Evolutionary conservation across 2,888 invertebrate genomes (phyloP), one percentile per base, ranked within the genome.

Genomic region (Clistopyga incitator): DNA sequence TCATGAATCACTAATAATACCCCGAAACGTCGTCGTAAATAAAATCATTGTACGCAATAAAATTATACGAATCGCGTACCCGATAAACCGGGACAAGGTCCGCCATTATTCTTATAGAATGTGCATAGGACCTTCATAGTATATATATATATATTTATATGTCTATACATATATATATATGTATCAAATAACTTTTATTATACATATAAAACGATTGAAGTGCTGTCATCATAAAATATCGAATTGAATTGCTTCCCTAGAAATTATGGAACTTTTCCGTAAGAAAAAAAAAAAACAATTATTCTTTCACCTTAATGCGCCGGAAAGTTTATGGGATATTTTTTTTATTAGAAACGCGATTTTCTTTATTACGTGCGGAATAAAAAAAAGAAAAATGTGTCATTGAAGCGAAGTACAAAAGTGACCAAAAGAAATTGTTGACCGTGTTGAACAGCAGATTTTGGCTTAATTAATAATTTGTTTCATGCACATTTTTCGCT

Each of bases 1-100:
- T 75, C 74, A 75, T 75, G 74, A 75, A 75, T 75, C 74, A 75
- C 74, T 75, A 75, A 75, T 75, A 75, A 75, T 75, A 52, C 50
- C 74, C 20, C 64, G 50, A 64, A 75, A 75, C 64, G 74, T 75
- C 74, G 23, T 64, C 74, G 45, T 75, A 75, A 75, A 75, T 75
- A 75, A 75, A 75, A 75, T 75, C 74, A 64, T 47, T 47, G 61
- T 20, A 29, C 61, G 34, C 74, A 75, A 75, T 75, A 64, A 38
- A 75, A 75, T 75, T 75, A 75, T 75, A 74, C 72, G 61, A 61
- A 74, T 61, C 25, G n/a, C 45, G 18, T 38, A 20, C 34, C 52
- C 74, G 50, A 20, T 64, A 23, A 52, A 18, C 18, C 23, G 11
- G 42, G 42, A 38, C 34, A 38, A n/a, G 11, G 18, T 11, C 50